Evolutionary conservation across 53 echinoderm and acorn worm genomes (phyloP), one percentile per base, ranked within the genome.

Genomic region (Paracentrotus lividus): DNA sequence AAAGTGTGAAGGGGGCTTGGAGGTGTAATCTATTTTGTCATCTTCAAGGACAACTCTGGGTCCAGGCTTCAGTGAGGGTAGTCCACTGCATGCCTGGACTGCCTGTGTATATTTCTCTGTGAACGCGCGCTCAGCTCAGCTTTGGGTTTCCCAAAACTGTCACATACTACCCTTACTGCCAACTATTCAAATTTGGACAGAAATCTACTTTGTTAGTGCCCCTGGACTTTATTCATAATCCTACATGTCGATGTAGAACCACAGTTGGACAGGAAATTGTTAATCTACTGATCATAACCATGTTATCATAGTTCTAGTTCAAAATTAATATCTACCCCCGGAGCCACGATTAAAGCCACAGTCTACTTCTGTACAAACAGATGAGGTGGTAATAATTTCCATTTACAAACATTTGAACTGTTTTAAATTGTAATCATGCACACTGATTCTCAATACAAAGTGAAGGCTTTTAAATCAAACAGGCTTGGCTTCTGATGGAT

Each of bases 381-480:
- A 2, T 12, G 1, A 81, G 81, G 81, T 45, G 49, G n/a, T 26
- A 45, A 47, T n/a, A 81, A 9, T 47, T 81, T 81, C 47, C 6
- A 47, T n/a, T 77, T 44, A 67, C 81, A 81, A 81, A 81, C n/a
- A 81, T 49, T 76, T 47, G 49, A 81, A 44, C 45, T 40, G 81
- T n/a, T 47, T 18, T 81, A 81, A 64, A 64, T 64, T 64, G 64
- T 26, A 29, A 64, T 29, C 27, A 64, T 31, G 31, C 64, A 59
- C 59, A 59, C 59, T 59, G 59, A 59, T n/a, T n/a, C 59, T 59
- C 59, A 0, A 24, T 4, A 24, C 21, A 59, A 59, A n/a, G 7
- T 21, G 59, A 59, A 23, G 21, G 21, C 59, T 59, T 24, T 24
- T 59, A 58, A 21, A 5, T 23, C 23, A 58, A 23, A 59, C n/a